Base-by-base conservation (phyloP, 2,888 invertebrate species). In the Drosophila ezoana region DNA sequence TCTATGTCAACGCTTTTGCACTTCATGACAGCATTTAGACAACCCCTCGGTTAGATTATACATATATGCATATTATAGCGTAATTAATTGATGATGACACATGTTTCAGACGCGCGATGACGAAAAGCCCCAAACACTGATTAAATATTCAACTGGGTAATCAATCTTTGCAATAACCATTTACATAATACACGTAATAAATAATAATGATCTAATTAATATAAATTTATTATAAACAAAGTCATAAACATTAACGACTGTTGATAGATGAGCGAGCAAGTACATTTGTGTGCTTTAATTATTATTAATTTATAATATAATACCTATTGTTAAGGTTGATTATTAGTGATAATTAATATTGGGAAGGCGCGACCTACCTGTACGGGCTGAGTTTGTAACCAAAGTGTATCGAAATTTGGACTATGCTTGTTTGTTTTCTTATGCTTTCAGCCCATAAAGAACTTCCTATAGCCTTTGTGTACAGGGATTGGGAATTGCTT, bases 61-160 rank as follows among this genome's bases (percentile, higher is more conserved):
- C 47, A 70, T 51, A 56, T 51, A 70, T 69, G 47, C 53, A 68
- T 37, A 60, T 14, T 63, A 53, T 59, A 72, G 9, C 41, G 63
- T 57, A 79, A 76, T 83, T 85, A 85, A 87, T 83, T 87, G 76
- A 68, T 66, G 82, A 79, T 85, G 86, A 81, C 88, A 83, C 63
- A 69, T 72, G 58, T 80, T 60, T 72, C 37, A 44, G 65, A 43
- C 53, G 51, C 53, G 60, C 54, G 66, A 62, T 78, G 77, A 67
- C 70, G 56, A 67, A 62, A 65, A 72, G 18, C 57, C 9, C 35
- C 60, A 61, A 67, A 64, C 61, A 43, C 40, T 33, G 37, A 48
- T 44, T 57, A 59, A 47, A 20, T 41, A 28, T 54, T 60, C 56
- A 72, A 76, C 65, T 54, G 58, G 51, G 51, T 62, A 69, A 78